Evolutionary conservation across 2,888 invertebrate species (phyloP), one percentile per base, ranked within the genome.

Genomic region (Rhamphomyia laevipes): DNA sequence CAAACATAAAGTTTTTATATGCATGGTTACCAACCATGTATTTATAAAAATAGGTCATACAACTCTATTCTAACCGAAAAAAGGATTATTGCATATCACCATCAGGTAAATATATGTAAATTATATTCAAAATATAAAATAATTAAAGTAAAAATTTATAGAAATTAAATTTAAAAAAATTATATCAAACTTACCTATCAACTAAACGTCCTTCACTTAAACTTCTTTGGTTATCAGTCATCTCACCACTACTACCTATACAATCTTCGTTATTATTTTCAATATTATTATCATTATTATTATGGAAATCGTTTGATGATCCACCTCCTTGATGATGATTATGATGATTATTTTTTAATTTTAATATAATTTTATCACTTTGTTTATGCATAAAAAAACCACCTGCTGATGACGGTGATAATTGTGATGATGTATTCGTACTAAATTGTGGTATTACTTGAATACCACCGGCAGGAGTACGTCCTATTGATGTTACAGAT

Each of bases 221-320:
- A 48, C 70, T 68, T 43, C 70, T 65, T 56, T 70, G 70, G 59
- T 66, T 68, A 53, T 70, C 70, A 48, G 63, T 62, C 58, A 70
- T 69, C 54, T 70, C 70, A 30, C 57, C 43, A 40, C 46, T 33
- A n/a, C n/a, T n/a, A n/a, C n/a, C n/a, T n/a, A n/a, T n/a, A n/a
- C 27, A 42, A 31, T 27, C 43, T 15, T 30, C 47, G 40, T 38
- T 52, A 47, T 35, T 44, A 44, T 33, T 49, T 43, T 27, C 46
- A 43, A 31, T 27, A 33, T 5, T 33, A 42, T 37, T 37, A 37
- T 37, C 12, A 37, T 37, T 37, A 37, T 33, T 33, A 13, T 13
- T 33, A 33, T 33, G 4, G 13, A n/a, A 13, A 13, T 35, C 35
- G 13, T 35, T 35, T 35, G 35, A 13, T n/a, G 13, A 13, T n/a